Evolutionary conservation across 2,888 invertebrate species (phyloP).

Genomic region (Andrena bicolor): DNA sequence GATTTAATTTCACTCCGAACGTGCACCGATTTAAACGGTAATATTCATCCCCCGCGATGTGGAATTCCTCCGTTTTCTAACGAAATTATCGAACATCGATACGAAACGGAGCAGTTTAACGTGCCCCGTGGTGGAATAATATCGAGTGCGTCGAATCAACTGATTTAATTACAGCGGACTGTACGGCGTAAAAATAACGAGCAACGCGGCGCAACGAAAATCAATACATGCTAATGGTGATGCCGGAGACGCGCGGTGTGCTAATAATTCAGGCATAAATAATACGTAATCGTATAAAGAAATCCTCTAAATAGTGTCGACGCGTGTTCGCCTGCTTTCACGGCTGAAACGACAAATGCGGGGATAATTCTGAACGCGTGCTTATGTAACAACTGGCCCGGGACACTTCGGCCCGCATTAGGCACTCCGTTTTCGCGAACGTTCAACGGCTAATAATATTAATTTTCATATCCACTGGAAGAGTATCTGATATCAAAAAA

Average conservation of each 20-base stretch:
- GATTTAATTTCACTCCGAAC: not conserved
- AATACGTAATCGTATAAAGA: conserved; percentile 50
- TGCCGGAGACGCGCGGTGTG: conserved; percentile 35
- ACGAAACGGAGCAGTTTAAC: conserved; percentile 10
- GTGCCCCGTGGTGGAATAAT: conserved; percentile 21
- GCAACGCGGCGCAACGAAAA: conserved; percentile 43
- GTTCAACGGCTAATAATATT: not conserved
- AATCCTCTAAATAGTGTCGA: conserved; percentile 6
- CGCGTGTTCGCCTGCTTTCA: not conserved
- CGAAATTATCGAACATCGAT: conserved; percentile 17
- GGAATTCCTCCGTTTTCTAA: not conserved
- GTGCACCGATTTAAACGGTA: not conserved
- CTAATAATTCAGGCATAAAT: conserved; percentile 57
- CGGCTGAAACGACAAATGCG: not conserved
- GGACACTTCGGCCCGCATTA: not conserved
- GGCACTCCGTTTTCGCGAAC: conserved; percentile 3
- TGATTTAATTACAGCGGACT: conserved; percentile 54
- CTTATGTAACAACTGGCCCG: not conserved
- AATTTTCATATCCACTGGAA: not conserved
- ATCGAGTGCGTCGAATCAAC: conserved; percentile 53
- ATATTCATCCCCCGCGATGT: not conserved
- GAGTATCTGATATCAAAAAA: not conserved
- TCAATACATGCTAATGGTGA: conserved; percentile 53
- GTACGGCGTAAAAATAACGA: conserved; percentile 59
- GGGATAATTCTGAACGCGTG: not conserved